Conservation (phyloP, 2,113 vertebrate genomes). For the Mastomys coucha region DNA sequence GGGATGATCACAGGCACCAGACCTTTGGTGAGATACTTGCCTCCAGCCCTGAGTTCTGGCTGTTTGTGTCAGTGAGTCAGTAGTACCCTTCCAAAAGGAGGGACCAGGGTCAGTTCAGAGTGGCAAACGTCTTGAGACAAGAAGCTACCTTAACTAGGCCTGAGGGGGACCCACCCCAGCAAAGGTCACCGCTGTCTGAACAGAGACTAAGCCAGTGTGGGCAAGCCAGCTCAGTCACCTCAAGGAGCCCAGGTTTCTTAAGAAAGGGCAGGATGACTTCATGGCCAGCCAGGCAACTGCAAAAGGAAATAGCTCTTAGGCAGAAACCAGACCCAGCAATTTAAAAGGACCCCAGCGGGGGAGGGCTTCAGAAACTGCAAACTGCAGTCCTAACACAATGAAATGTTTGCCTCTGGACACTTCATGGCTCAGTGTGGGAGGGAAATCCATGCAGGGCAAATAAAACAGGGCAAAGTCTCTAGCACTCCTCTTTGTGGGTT, state of each 20-base stretch:
- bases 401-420: neutral
- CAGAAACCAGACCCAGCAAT: neutral
- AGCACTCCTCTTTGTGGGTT: neutral
- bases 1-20: neutral
- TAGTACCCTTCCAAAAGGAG: neutral
- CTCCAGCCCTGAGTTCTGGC: neutral
- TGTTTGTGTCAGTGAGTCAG: neutral
- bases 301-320: constrained; percentile 12
- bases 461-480: neutral
- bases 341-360: neutral
- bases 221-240: too few relatives aligned
- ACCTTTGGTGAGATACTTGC: neutral
- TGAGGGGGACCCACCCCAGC: neutral
- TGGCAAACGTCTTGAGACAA: neutral
- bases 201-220: neutral
- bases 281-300: neutral
- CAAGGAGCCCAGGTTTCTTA: too few relatives aligned
- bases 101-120: neutral
- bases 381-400: neutral
- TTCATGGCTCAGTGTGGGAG: neutral
- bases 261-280: neutral
- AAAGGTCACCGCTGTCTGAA: neutral
- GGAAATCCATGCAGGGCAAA: neutral
- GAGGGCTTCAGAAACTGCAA: neutral
- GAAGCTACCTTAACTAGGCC: neutral